Base-by-base conservation (phyloP, 2,113 vertebrate species). In the Octodon degus region DNA sequence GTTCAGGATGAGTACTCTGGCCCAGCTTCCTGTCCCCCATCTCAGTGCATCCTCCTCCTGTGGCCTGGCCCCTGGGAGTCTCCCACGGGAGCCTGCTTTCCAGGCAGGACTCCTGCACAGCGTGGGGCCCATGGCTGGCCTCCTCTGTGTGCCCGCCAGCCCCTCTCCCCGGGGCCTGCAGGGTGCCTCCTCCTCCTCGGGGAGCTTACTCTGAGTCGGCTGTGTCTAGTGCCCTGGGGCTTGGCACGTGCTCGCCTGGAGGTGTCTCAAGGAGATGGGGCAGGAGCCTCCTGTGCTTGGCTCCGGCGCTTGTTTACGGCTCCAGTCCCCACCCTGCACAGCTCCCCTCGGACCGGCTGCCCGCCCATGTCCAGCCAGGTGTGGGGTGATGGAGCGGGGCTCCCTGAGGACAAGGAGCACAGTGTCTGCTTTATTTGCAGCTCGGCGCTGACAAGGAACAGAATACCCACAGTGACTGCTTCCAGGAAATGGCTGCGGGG, bases 401-500 rank as follows among this genome's bases (percentile, higher is more conserved):
- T 53, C 96, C 86, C 55, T 12, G 24, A 55, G 92, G 95, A 93
- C 93, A 88, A 86, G 96, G 93, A 72, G 72, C 67, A 50, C 89
- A 65, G 88, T 82, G 96, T 93, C 68, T 90, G 92, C 95, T 83
- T 88, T 80, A 62, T 96, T 40, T 72, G 91, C 67, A 34, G 92
- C 95, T 2, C n/a, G 12, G 92, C 11, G 88, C 95, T 96, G 96
- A 94, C 97, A 65, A 79, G 90, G 95, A 50, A 63, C 95, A 96
- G 96, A 96, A 60, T 55, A 32, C 70, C 86, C 94, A 27, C 80
- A 89, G 96, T 50, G 92, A 37, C 95, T 63, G 87, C 90, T 90
- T 96, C 96, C 95, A 95, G 97, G 97, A 97, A 97, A 58, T 1
- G 83, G 96, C 70, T 9, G 87, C 1, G 12, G 90, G 86, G 80